Base-by-base conservation (phyloP, 2,797 vertebrate genomes). In the Amazona ochrocephala region DNA sequence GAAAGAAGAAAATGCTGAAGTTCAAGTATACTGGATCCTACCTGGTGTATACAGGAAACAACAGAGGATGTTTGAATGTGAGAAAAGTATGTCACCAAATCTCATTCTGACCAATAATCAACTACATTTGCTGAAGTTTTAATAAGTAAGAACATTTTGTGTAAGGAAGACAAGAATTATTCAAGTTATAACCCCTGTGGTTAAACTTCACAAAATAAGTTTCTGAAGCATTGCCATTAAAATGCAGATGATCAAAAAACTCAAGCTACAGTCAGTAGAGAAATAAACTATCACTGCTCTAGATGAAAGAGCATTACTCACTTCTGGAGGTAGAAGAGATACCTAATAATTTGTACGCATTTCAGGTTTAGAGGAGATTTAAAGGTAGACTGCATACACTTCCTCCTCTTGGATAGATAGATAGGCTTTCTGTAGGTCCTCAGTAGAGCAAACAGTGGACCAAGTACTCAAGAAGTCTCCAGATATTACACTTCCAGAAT, bases 361-460 rank as follows among this genome's bases (percentile, higher is more conserved):
- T 89, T 68, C 45, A 89, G 24, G 18, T 39, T 56, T 61, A 72
- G 22, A 71, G 64, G 11, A 61, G 24, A 70, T 17, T 23, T 61
- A 60, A 78, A 62, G 27, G 62, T 47, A 68, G 19, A n/a, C 6
- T 60, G 15, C 18, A 3, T 54, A 32, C 0, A 1, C 18, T 50
- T 80, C 5, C 34, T 68, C 17, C 37, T 0, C 0, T 5, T 82
- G 44, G 9, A 8, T 26, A 41, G 18, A 41, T n/a, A 44, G 18
- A 41, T 5, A 51, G n/a, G 18, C 32, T 77, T 70, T 26, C 44
- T 47, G 13, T 60, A 39, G 34, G 54, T 60, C 41, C 19, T 73
- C 21, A 60, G 41, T 21, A 58, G 39, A 27, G n/a, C 1, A 1
- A 51, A 5, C 14, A 67, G 18, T 54, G 39, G 26, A 39, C 6